Conservation (phyloP, 2,113 vertebrate genomes). For the Daphoenositta chrysoptera region DNA sequence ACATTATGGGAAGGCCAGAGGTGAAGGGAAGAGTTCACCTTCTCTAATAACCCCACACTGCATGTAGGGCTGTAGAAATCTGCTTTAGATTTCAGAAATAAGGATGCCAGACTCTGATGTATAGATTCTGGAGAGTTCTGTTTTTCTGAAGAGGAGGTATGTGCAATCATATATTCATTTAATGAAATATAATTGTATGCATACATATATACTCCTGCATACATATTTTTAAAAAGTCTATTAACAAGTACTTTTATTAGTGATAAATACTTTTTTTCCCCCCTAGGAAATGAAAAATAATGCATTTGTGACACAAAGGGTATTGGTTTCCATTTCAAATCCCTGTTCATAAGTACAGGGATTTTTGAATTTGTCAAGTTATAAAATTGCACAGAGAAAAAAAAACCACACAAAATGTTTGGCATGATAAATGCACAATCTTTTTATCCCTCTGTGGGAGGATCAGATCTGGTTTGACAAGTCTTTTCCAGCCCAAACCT, state of each 20-base stretch:
- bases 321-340: neutral
- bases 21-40: neutral
- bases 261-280: neutral
- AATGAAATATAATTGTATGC: neutral
- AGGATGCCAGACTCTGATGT: neutral
- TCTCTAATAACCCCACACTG: neutral
- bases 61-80: neutral
- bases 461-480: neutral
- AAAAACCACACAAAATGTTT: neutral
- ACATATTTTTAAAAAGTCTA: rapidly evolving
- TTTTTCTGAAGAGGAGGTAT: neutral
- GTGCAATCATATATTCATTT: neutral
- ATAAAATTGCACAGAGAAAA: neutral
- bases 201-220: neutral
- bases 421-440: neutral
- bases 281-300: neutral
- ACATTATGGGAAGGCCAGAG: neutral
- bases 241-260: neutral
- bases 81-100: neutral
- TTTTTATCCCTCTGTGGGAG: neutral
- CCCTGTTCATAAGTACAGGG: neutral
- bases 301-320: neutral
- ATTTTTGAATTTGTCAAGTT: neutral
- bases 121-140: neutral
- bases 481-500: neutral